These are phyloP conservation scores for Spisula solida DNA, from an alignment of 2,888 invertebrate genomes.

Conservation along the genomic window DNA sequence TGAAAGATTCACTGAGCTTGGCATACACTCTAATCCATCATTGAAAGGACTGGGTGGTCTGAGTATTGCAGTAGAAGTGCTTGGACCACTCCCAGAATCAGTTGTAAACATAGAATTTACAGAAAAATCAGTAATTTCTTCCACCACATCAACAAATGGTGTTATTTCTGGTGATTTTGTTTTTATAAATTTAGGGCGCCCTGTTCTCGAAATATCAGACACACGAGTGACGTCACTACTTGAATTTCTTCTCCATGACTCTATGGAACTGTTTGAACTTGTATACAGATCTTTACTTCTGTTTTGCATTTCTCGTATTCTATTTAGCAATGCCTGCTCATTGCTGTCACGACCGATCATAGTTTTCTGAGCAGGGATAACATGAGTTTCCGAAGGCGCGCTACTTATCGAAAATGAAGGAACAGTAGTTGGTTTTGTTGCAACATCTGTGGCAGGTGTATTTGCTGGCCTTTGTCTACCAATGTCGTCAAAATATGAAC, in stretches of 20 bases:
- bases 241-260: constrained; percentile 30
- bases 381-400: background rate
- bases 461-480: background rate
- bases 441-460: background rate
- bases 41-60: constrained; percentile 60
- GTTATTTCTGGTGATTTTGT: constrained; percentile 5
- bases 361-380: background rate
- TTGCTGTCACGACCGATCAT: background rate
- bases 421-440: background rate
- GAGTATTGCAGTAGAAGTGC: constrained; percentile 44
- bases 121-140: constrained; percentile 58
- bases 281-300: background rate
- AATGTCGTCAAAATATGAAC: constrained; percentile 32
- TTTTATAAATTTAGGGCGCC: background rate
- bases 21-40: constrained; percentile 28
- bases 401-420: background rate
- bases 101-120: background rate
- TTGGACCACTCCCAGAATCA: constrained; percentile 33
- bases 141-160: constrained; percentile 43
- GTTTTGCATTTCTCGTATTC: constrained; percentile 16
- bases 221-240: constrained; percentile 7
- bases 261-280: constrained; percentile 26
- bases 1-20: constrained; percentile 43
- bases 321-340: background rate
- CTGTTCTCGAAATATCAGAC: constrained; percentile 9